Percentiles rank a stretch among this genome's conserved stretches.
These are phyloP conservation scores for Ophion slaviceki DNA, from an alignment of 2,888 invertebrate genomes.

Conservation along the genomic window DNA sequence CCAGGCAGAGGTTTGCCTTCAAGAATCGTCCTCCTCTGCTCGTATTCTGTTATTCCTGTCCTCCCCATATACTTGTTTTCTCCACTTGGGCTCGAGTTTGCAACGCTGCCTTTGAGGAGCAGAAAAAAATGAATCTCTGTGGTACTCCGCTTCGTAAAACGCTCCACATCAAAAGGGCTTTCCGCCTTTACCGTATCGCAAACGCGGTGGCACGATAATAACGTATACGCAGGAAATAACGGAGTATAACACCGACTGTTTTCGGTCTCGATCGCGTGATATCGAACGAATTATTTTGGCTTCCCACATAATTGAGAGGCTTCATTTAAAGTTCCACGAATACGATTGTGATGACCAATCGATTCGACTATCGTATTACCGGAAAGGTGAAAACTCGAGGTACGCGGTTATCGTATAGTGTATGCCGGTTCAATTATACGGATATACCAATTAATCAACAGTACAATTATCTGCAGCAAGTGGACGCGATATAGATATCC, in stretches of 20 bases:
- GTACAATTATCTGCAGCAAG: not conserved
- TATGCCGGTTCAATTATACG: not conserved
- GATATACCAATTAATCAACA: not conserved
- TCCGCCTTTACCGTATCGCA: no score
- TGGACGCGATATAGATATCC: not conserved
- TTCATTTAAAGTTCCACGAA: not conserved
- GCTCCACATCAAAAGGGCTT: not conserved
- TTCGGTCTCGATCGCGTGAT: not conserved
- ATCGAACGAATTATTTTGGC: not conserved
- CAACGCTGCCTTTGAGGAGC: not conserved
- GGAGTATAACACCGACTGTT: no score
- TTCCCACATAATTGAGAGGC: not conserved
- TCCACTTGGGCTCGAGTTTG: not conserved
- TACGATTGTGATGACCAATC: not conserved
- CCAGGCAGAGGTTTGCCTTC: conserved; percentile 68
- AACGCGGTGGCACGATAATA: no score
- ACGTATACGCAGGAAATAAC: no score
- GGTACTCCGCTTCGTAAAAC: not conserved
- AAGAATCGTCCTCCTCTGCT: conserved; percentile 52
- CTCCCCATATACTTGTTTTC: not conserved
- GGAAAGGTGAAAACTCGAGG: not conserved
- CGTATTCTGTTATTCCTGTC: not conserved
- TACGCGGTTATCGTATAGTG: not conserved
- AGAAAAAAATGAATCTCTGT: not conserved
- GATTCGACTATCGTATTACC: not conserved